Conservation (phyloP, 2,113 vertebrate genomes). For the Cochlearius cochlearius region DNA sequence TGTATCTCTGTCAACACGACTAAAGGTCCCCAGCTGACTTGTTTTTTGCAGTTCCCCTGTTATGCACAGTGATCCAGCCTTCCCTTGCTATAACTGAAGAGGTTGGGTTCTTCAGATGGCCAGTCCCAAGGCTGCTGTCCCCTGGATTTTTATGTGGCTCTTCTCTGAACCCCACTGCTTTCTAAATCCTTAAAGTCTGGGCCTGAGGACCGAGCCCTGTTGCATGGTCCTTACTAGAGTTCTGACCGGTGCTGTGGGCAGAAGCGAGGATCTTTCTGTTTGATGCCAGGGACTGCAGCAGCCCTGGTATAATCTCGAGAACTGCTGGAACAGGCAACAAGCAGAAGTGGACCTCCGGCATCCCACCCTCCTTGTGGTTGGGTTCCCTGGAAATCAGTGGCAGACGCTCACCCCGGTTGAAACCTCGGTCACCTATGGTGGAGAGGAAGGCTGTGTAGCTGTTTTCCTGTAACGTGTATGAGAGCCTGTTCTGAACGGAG, state of each 20-base stretch:
- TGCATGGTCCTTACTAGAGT: background rate
- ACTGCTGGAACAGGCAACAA: fast-evolving
- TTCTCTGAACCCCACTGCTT: background rate
- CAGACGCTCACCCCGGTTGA: background rate
- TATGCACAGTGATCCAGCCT: background rate
- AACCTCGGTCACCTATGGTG: background rate
- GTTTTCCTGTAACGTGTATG: background rate
- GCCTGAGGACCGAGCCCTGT: background rate
- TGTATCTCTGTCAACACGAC: background rate
- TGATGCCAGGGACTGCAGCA: background rate
- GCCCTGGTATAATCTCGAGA: background rate
- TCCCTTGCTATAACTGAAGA: background rate
- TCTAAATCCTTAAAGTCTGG: background rate
- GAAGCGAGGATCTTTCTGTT: background rate
- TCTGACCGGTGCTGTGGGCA: background rate
- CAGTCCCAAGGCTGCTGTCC: background rate
- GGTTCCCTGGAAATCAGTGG: background rate
- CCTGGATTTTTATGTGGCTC: background rate
- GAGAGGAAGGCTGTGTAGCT: background rate
- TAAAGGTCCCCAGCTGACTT: background rate
- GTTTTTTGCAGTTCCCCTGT: background rate
- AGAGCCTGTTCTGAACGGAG: background rate
- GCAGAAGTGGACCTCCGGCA: background rate
- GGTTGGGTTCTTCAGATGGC: background rate
- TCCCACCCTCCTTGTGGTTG: fast-evolving